A percentile compares a stretch with the other conserved stretches of the same genome.
phyloP scores from a whole-genome alignment of 2,888 invertebrate genomes.

The Megamerina dolium region DNA sequence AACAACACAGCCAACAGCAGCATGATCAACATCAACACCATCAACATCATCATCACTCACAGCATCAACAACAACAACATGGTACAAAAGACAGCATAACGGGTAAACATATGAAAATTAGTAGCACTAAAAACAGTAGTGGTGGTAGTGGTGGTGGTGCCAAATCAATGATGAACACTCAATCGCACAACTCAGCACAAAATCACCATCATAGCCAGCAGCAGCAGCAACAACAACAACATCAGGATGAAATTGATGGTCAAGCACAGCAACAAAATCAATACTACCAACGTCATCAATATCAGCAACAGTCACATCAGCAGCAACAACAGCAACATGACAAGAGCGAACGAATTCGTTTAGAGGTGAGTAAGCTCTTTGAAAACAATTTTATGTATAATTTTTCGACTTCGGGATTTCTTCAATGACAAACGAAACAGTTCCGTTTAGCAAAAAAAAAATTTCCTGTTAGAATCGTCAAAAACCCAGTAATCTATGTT shows the following conservation, averaged over 20 bases:
- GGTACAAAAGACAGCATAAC: conserved; percentile 25
- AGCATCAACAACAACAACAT: conserved; percentile 25
- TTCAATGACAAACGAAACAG: too few species aligned
- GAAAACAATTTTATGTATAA: too few species aligned
- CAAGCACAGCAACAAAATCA: conserved; percentile 19
- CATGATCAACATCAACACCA: conserved; percentile 26
- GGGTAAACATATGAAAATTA: conserved; percentile 33
- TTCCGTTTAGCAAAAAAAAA: too few species aligned
- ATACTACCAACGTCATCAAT: conserved; percentile 20
- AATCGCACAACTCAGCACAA: conserved; percentile 5
- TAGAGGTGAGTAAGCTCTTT: conserved; percentile 48
- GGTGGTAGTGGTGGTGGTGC: conserved; percentile 1
- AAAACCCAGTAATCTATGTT: too few species aligned
- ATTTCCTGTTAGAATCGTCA: too few species aligned
- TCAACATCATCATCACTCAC: conserved; percentile 24
- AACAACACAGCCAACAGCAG: conserved; percentile 24
- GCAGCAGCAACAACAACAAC: conserved; percentile 20
- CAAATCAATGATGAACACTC: neutral
- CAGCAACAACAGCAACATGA: conserved; percentile 21
- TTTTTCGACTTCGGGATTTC: too few species aligned
- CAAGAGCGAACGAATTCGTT: conserved; percentile 42
- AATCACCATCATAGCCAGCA: conserved; percentile 22
- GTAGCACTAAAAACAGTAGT: conserved; percentile 17
- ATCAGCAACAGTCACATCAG: conserved; percentile 20
- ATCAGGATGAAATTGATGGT: conserved; percentile 7